phyloP scores from a whole-genome alignment of 2,888 invertebrate genomes.

The Hyppa rectilinea region DNA sequence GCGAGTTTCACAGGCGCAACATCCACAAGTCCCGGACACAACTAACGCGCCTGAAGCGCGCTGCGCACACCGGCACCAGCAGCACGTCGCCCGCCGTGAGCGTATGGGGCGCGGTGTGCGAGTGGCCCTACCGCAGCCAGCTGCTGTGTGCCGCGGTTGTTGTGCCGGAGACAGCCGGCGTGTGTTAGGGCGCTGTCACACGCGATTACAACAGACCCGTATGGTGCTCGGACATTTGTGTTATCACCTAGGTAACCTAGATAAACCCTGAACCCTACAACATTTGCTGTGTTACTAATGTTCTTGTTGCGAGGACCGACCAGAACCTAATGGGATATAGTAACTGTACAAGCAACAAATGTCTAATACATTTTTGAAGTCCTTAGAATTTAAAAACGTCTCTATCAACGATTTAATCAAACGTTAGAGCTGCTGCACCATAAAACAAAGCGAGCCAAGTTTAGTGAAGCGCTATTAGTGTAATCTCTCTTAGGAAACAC shows the following conservation, averaged over 20 bases:
- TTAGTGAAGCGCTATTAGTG: conserved; percentile 54
- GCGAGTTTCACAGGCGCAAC: not conserved
- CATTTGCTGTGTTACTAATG: conserved; percentile 16
- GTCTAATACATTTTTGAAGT: conserved; percentile 1
- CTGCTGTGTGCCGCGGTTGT: not conserved
- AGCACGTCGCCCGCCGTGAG: too few species aligned
- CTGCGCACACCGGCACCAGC: too few species aligned
- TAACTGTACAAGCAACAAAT: not conserved
- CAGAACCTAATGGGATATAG: conserved; percentile 9
- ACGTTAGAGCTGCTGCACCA: too few species aligned
- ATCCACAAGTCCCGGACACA: not conserved
- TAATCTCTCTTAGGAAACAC: conserved; percentile 61
- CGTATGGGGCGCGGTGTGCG: not conserved
- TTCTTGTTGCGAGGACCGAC: conserved; percentile 4
- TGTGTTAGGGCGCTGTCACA: not conserved
- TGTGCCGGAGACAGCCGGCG: conserved; percentile 10
- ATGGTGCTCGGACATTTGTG: not conserved
- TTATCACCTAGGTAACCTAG: conserved; percentile 17
- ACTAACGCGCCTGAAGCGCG: not conserved
- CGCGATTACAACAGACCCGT: not conserved
- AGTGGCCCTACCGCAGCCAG: conserved; percentile 25
- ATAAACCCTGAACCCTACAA: conserved; percentile 16
- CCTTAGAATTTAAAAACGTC: conserved; percentile 15
- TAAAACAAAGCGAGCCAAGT: conserved; percentile 33
- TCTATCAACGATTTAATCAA: too few species aligned